Base-by-base conservation (phyloP, 2,797 vertebrate species). In the Sandelia bainsii region DNA sequence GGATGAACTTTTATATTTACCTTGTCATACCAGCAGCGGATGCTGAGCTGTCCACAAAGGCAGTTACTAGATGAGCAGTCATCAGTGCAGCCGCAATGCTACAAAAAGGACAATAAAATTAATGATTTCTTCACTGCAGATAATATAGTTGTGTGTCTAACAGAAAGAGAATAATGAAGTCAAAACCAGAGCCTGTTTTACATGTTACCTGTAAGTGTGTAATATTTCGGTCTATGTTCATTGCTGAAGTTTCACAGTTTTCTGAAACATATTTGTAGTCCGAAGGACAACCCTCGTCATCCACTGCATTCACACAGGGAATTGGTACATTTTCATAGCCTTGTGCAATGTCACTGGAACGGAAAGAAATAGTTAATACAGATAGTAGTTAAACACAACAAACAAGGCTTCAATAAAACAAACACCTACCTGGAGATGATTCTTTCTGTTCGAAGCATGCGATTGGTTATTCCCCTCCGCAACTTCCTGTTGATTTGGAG, bases 21-120 rank as follows among this genome's bases (percentile, higher is more conserved):
- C 97, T 98, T 98, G 84, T 98, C 96, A n/a, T 98, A 98, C 97
- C 97, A 98, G 91, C 97, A 98, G 73, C 97, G 96, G 79, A 98
- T 97, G 85, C 97, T 98, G 62, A 98, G 96, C 87, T 98, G 97
- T 48, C 97, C 97, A n/a, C 97, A 98, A 0, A 98, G 94, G 76
- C 97, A 98, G 88, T 97, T 97, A 87, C 96, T 97, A 51, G 97
- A 97, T 2, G 96, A 97, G 63, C 97, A 98, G 91, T 98, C 97
- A 0, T 98, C 97, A 29, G 92, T 91, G 65, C 97, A 98, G 5
- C 94, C 94, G 77, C 97, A 98, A 81, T 98, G 96, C 97, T 97
- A 72, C 34, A 63, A 52, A 60, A 29, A 61, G 57, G 59, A 44
- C 1, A n/a, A 52, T 27, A 9, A 10, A 34, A 49, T 34, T 1